Evolutionary conservation across 2,888 invertebrate species (phyloP), one percentile per base, ranked within the genome.

Genomic region (Phyllotreta striolata): DNA sequence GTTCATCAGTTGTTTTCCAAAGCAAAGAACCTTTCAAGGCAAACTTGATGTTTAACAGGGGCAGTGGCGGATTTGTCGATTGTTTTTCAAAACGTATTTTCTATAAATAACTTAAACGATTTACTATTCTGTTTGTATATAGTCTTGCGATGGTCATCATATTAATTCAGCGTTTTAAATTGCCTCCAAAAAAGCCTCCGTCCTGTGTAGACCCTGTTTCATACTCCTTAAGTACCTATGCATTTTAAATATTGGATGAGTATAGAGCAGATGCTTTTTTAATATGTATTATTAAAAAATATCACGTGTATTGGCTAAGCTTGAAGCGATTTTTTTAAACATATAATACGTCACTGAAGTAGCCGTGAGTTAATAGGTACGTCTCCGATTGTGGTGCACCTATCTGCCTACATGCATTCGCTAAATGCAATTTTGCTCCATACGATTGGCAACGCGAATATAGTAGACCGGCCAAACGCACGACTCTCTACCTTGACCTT

Each of bases 401-500:
- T 52, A 52, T 24, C 24, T 24, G 24, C 52, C 52, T 52, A 52
- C 52, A 39, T 52, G 38, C n/a, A 43, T 40, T 24, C 37, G 44
- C 52, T 60, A 59, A 59, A 49, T 52, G 47, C 40, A n/a, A 41
- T 59, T 63, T 40, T 41, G 58, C 46, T 41, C 24, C 49, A 47
- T 49, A 43, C 51, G 56, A 51, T 62, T 52, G 49, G 14, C 49
- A 46, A 24, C 24, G 24, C 24, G 24, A 24, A 24, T 24, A 24
- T 24, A 24, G 41, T 63, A 46, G 49, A 49, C 55, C 37, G 56
- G 24, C 47, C 12, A 51, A 62, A 62, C 67, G 72, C 71, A 72
- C 70, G 71, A 70, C 67, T 64, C 59, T 61, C 62, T 63, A 68
- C 73, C 73, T 74, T 74, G 73, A 74, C 72, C 73, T 74, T 73